Percentiles rank a stretch among this genome's conserved stretches.
Evolutionary conservation across 1,140 invertebrate genomes (phyloP).

Genomic region (Drosophila ambigua): DNA sequence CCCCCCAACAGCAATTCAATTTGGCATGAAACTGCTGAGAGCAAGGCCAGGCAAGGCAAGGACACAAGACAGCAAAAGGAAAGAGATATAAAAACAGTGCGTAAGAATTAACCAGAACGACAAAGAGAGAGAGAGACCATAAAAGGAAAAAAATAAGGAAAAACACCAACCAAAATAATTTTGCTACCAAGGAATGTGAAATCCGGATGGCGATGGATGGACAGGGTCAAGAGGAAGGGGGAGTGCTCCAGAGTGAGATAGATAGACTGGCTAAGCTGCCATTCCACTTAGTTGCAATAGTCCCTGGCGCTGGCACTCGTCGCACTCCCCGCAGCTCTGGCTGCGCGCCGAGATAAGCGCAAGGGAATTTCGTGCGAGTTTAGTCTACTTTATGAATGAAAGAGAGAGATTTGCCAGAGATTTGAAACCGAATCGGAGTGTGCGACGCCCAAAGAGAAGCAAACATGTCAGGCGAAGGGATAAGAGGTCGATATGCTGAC

Average conservation of each 20-base stretch:
- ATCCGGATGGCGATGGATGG: neutral
- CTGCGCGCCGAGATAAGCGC: slow-evolving; percentile 48
- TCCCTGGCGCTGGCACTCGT: slow-evolving; percentile 22
- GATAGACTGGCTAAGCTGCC: slow-evolving; percentile 51
- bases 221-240: neutral
- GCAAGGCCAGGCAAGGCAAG: too few species aligned
- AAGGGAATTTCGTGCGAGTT: slow-evolving; percentile 13
- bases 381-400: slow-evolving; percentile 1
- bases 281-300: slow-evolving; percentile 59
- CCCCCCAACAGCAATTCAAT: slow-evolving; percentile 68
- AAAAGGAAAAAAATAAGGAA: slow-evolving; percentile 5
- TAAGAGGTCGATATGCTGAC: too few species aligned
- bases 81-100: slow-evolving; percentile 26
- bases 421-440: too few species aligned
- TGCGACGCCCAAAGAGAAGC: too few species aligned
- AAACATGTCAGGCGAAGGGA: too few species aligned
- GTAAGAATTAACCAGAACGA: slow-evolving; percentile 31
- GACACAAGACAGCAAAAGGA: neutral
- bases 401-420: neutral
- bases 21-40: slow-evolving; percentile 41
- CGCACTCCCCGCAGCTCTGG: too few species aligned
- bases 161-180: slow-evolving; percentile 22
- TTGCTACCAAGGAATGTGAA: slow-evolving; percentile 28
- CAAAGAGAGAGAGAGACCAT: neutral
- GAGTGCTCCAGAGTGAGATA: neutral